Evolutionary conservation across 2,888 invertebrate genomes (phyloP), one percentile per base, ranked within the genome.

Genomic region (Coelopa pilipes): DNA sequence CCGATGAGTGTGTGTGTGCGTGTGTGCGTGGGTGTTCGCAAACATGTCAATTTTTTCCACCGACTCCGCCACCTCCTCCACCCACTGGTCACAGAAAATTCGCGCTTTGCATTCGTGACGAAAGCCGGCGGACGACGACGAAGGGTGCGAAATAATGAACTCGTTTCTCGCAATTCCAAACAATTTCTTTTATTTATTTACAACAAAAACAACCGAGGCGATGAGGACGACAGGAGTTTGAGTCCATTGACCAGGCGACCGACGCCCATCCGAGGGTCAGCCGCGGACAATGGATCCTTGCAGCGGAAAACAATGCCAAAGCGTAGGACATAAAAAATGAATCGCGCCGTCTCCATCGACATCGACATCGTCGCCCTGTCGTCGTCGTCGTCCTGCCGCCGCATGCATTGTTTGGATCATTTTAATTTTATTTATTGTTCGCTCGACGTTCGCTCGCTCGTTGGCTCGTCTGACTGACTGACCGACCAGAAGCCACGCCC

Each of bases 361-460:
- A 34, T 34, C 34, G 4, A 34, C 2, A 34, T 34, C 34, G 34
- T 34, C 34, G 34, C 7, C 7, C 34, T 34, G 7, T 7, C 34
- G 7, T 34, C 34, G 34, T 34, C 34, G 34, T 62, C 46, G 34
- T 5, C 15, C 24, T 46, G 24, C 67, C 59, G 70, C 63, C 45
- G 62, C 21, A 34, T 70, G 65, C 70, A 83, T 84, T 83, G 86
- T 87, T 86, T 85, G 87, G 83, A 86, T 86, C 87, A 85, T 85
- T 86, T 87, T 87, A 86, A 86, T 86, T 86, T 86, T 86, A 86
- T 86, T 86, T 87, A 87, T 87, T 86, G 86, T 87, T 84, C 82
- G 84, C 80, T 82, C 83, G 84, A 34, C 34, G 34, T 34, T 34
- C 34, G 34, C 34, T 34, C 34, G 7, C 7, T 34, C 34, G 34